A percentile compares a stretch with the other conserved stretches of the same genome.
phyloP scores from a whole-genome alignment of 2,888 invertebrate genomes.

The Eretmocerus hayati region DNA sequence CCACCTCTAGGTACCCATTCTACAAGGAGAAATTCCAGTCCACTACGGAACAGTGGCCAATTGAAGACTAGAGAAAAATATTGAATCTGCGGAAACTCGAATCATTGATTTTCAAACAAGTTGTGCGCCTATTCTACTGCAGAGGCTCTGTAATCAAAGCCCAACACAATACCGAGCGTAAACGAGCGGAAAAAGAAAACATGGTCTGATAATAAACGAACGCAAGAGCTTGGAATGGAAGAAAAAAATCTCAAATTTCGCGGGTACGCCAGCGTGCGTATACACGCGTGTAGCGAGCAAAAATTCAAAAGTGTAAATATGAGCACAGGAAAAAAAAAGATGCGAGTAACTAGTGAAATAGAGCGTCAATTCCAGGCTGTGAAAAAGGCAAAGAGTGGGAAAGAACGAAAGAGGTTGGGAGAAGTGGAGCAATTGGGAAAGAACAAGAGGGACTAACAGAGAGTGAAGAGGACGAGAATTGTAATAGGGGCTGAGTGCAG shows the following conservation, averaged over 20 bases:
- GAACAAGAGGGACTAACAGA: background rate
- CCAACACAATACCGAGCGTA: slow-evolving; percentile 1
- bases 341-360: background rate
- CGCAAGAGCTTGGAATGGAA: background rate
- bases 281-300: background rate
- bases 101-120: background rate
- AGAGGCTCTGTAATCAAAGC: background rate
- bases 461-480: background rate
- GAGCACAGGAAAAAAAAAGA: too few relatives aligned
- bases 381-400: background rate
- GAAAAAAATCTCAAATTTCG: background rate
- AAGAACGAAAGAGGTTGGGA: background rate
- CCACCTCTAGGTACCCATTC: too few relatives aligned
- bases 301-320: background rate
- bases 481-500: background rate
- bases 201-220: background rate
- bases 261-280: background rate
- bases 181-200: background rate
- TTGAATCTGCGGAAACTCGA: background rate
- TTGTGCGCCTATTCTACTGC: background rate
- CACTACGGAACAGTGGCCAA: background rate
- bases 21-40: too few relatives aligned
- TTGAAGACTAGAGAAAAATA: background rate
- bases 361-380: background rate
- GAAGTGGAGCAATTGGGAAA: background rate